Conservation (phyloP, 2,888 invertebrate genomes). For the Brachyopa scutellaris region DNA sequence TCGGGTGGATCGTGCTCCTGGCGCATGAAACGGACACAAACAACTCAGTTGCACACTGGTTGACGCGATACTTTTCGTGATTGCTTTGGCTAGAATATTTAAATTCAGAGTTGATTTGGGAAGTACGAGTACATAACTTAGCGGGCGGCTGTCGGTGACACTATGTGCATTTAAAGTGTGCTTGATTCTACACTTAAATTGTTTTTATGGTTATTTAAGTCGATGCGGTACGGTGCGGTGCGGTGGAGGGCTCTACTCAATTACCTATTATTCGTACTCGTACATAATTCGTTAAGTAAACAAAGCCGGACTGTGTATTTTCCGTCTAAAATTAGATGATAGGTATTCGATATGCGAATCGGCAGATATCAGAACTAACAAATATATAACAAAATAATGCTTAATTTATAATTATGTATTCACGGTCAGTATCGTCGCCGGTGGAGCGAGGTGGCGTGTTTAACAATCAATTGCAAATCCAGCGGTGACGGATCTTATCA, state of each 20-base stretch:
- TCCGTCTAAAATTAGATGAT: conserved; percentile 28
- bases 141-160: conserved; percentile 19
- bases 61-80: not conserved
- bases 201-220: conserved; percentile 56
- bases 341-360: conserved; percentile 12
- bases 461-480: conserved; percentile 14
- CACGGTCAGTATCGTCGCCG: conserved; percentile 26
- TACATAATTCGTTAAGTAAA: conserved; percentile 7
- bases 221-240: not conserved
- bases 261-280: too few relatives aligned
- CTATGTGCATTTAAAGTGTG: conserved; percentile 54
- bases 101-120: conserved; percentile 32
- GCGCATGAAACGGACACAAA: conserved; percentile 17
- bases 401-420: conserved; percentile 49
- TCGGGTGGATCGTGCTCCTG: conserved; percentile 3
- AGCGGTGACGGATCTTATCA: not conserved
- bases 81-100: conserved; percentile 42
- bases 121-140: too few relatives aligned
- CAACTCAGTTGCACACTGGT: conserved; percentile 29
- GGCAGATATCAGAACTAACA: not conserved
- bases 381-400: conserved; percentile 3
- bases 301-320: conserved; percentile 14
- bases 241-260: not conserved
- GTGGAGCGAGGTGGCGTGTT: conserved; percentile 26
- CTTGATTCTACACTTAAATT: conserved; percentile 15